A percentile compares a stretch with the other conserved stretches of the same genome.
These are phyloP conservation scores for Tachysurus vachellii DNA, from an alignment of 2,113 vertebrate species.

Conservation along the genomic window DNA sequence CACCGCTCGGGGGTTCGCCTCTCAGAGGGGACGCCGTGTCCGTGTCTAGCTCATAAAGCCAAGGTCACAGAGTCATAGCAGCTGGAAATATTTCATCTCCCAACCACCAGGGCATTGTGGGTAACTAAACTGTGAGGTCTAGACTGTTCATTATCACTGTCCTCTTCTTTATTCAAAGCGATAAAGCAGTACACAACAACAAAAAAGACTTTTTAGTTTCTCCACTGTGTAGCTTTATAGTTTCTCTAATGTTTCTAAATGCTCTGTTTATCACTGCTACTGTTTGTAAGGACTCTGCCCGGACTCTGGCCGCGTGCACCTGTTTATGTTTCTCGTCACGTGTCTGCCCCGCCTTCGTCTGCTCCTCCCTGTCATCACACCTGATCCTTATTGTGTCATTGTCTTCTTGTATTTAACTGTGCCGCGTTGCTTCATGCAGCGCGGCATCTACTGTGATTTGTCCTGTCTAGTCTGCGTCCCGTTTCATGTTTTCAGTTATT, in stretches of 20 bases:
- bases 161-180: background rate
- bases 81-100: constrained; percentile 38
- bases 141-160: background rate
- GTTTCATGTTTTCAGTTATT: no score
- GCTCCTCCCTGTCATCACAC: no score
- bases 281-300: no score
- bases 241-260: background rate
- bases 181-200: background rate
- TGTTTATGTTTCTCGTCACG: no score
- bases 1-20: background rate
- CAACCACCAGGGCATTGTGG: constrained; percentile 13
- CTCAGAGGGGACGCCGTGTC: constrained; percentile 7
- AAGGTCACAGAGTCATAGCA: constrained; percentile 36
- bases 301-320: no score
- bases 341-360: no score
- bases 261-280: background rate
- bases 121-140: background rate
- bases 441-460: no score
- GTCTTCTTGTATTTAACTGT: no score
- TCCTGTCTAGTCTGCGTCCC: no score
- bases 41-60: constrained; percentile 22
- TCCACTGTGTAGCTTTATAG: background rate
- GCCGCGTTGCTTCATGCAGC: no score
- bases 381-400: no score
- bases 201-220: background rate